phyloP scores from a whole-genome alignment of 2,888 invertebrate species.

The Limenitis camilla region DNA sequence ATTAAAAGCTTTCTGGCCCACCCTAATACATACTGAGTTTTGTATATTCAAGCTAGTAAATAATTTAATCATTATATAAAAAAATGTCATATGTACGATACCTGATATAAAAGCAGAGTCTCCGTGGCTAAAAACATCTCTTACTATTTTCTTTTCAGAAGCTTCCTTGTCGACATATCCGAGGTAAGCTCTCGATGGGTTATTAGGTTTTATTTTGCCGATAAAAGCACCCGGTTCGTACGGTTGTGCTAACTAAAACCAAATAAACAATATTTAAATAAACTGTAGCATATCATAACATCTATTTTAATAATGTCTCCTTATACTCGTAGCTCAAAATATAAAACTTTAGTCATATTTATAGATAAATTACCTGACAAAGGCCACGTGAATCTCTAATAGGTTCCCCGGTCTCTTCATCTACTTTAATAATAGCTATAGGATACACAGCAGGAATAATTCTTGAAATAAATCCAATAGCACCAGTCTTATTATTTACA shows the following conservation, averaged over 20 bases:
- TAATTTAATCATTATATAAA: not conserved
- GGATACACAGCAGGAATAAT: slow-evolving; percentile 94
- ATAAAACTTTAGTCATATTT: not conserved
- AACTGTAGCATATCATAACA: not conserved
- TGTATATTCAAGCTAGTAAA: too few species aligned
- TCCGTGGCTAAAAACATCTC: slow-evolving; percentile 90
- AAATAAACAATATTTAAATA: not conserved
- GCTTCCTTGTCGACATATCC: slow-evolving; percentile 97
- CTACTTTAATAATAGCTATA: slow-evolving; percentile 93
- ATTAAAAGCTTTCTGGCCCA: too few species aligned
- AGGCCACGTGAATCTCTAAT: slow-evolving; percentile 90
- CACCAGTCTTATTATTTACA: slow-evolving; percentile 93
- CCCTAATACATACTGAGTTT: too few species aligned
- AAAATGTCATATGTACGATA: slow-evolving; percentile 23
- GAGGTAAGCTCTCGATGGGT: slow-evolving; percentile 93
- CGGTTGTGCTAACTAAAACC: slow-evolving; percentile 70
- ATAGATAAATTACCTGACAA: slow-evolving; percentile 73
- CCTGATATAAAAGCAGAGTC: slow-evolving; percentile 97
- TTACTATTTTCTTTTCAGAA: slow-evolving; percentile 93
- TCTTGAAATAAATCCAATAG: slow-evolving; percentile 95
- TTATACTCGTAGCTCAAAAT: too few species aligned
- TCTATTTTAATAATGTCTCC: not conserved
- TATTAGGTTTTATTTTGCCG: slow-evolving; percentile 94
- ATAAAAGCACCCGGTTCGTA: slow-evolving; percentile 98
- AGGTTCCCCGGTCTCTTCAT: slow-evolving; percentile 91